A percentile compares a stretch with the other conserved stretches of the same genome.
Conservation (phyloP, 1,140 invertebrate genomes). For the Eumaeus atala region DNA sequence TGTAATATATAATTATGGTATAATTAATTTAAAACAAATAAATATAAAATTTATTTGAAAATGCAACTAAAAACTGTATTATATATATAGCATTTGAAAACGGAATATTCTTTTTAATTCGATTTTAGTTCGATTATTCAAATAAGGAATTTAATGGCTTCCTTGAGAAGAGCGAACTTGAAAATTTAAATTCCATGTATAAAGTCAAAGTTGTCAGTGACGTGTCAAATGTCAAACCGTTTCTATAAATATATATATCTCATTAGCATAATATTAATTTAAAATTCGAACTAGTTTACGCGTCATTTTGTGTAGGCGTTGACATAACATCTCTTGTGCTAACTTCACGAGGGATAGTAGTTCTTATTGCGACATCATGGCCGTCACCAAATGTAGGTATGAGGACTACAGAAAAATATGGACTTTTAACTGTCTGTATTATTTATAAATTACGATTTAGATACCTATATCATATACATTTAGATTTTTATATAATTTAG, state of each 20-base stretch:
- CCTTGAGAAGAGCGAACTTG: slow-evolving; percentile 4
- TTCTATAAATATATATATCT: background rate
- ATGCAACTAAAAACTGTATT: too few relatives aligned
- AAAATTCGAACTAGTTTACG: background rate
- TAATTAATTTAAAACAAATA: too few relatives aligned
- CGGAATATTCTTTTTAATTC: background rate
- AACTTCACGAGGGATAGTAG: background rate
- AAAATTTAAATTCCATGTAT: slow-evolving; percentile 2
- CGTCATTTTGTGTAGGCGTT: background rate
- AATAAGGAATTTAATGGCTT: background rate
- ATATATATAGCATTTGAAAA: too few relatives aligned
- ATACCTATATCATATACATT: too few relatives aligned
- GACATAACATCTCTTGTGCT: background rate
- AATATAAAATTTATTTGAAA: too few relatives aligned
- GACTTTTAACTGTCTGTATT: too few relatives aligned
- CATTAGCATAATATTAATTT: slow-evolving; percentile 5
- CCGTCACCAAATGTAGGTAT: too few relatives aligned
- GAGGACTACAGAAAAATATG: too few relatives aligned
- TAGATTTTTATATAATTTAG: too few relatives aligned
- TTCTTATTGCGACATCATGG: too few relatives aligned
- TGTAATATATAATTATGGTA: too few relatives aligned
- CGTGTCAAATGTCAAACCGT: slow-evolving; percentile 1
- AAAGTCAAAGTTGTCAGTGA: background rate
- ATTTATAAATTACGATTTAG: too few relatives aligned
- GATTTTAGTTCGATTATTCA: slow-evolving; percentile 2